These are phyloP conservation scores for Gobio occitaniae DNA, from an alignment of 2,797 vertebrate genomes.

Conservation along the genomic window DNA sequence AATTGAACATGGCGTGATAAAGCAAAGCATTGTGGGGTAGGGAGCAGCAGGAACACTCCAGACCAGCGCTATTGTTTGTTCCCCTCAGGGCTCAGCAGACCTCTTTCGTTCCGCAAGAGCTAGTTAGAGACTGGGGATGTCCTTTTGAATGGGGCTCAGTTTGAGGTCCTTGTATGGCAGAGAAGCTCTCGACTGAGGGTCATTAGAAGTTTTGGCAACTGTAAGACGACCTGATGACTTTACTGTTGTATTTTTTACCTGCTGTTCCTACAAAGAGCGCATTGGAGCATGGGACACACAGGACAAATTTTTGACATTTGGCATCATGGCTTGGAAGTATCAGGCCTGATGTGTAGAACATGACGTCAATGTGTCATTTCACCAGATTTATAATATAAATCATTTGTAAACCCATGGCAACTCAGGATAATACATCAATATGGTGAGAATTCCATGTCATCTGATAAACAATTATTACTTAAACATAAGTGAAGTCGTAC, in stretches of 20 bases:
- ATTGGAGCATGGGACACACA: neutral
- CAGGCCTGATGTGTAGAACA: neutral
- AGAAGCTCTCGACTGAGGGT: constrained; percentile 10
- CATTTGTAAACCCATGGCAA: too few relatives aligned
- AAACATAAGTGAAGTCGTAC: neutral
- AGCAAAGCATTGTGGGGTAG: constrained; percentile 30
- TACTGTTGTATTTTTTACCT: neutral
- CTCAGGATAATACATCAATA: too few relatives aligned
- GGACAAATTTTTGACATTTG: neutral
- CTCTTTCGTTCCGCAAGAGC: neutral
- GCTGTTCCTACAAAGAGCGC: neutral
- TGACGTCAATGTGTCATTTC: too few relatives aligned
- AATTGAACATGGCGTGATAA: constrained; percentile 21
- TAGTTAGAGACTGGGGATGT: constrained; percentile 34
- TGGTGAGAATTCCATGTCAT: neutral
- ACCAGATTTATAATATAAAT: too few relatives aligned
- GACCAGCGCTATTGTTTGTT: neutral
- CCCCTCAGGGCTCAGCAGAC: constrained; percentile 33
- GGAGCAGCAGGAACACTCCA: constrained; percentile 29
- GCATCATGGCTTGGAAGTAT: neutral
- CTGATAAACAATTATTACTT: neutral
- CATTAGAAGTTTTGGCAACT: constrained; percentile 31
- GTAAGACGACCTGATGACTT: neutral
- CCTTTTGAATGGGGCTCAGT: constrained; percentile 3
- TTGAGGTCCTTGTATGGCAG: neutral